Evolutionary conservation across 92 coral and sea anemone species (phyloP), one percentile per base, ranked within the genome.

Genomic region (Desmophyllum pertusum): DNA sequence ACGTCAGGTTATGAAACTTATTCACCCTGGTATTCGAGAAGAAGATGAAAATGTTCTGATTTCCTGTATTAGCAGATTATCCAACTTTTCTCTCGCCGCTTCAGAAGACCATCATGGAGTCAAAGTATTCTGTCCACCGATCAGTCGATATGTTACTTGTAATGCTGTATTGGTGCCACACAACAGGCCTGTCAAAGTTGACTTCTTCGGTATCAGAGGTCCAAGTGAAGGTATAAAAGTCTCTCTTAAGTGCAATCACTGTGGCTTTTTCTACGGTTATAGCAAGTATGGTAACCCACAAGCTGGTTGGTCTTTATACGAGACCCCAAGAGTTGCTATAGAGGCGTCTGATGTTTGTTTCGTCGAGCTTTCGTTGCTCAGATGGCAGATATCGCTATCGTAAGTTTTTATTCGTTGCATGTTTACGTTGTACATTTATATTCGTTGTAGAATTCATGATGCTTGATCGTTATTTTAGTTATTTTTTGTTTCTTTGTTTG

Each of bases 181-280:
- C 85, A 81, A 81, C 77, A 68, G 27, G 10, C 85, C 85, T 11
- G 69, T 76, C 13, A 57, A 81, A 23, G 85, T 69, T 6, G 27
- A 38, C 1, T 52, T 61, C 37, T 40, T 13, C 29, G 27, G 27
- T 21, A 10, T 65, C 38, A 19, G 63, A 15, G 84, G 63, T 17
- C 17, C 19, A n/a, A 30, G 7, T 5, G 43, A 37, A 37, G 84
- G 84, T 2, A 21, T 45, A 6, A 81, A 81, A 36, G 36, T 69
- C 10, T 39, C 85, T 21, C 63, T 81, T 4, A 42, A 39, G 21
- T 81, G 85, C 50, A 75, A 68, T 21, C 2, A 2, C 0, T 68
- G 85, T 68, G 41, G 43, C 0, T 10, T 68, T 1, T 64, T 38
- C 35, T 81, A 66, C 35, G 51, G 70, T 45, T 81, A 81, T n/a